Conservation (phyloP, 2,113 vertebrate genomes). For the Ciconia stormi region DNA sequence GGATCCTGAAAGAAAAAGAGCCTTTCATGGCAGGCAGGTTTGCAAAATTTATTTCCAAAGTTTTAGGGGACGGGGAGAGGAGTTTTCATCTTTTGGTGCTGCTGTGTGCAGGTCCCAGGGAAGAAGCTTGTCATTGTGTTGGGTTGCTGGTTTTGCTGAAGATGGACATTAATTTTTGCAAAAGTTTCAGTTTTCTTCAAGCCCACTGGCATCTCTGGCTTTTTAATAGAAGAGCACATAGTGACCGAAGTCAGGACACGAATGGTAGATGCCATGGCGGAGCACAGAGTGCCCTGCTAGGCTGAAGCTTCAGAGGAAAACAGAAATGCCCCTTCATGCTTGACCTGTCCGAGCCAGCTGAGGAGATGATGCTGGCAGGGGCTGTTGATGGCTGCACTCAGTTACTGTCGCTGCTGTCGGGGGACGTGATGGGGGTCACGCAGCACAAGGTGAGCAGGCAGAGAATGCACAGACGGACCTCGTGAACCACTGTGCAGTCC, state of each 20-base stretch:
- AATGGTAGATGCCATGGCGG: not conserved
- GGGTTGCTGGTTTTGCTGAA: not conserved
- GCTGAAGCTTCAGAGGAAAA: not conserved
- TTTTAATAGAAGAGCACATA: not conserved
- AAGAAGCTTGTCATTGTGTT: not conserved
- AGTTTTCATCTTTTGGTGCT: not conserved
- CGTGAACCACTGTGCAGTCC: accelerated
- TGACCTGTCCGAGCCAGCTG: not conserved
- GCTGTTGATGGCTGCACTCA: not conserved
- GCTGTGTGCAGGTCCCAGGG: not conserved
- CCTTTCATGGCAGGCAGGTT: not conserved
- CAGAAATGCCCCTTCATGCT: not conserved
- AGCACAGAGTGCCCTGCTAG: accelerated
- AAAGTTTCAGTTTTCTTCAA: not conserved
- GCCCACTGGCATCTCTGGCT: no score
- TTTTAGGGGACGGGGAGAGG: not conserved
- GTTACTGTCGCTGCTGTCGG: not conserved
- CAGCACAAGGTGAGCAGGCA: not conserved
- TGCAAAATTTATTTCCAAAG: not conserved
- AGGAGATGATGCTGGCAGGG: not conserved
- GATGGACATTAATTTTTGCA: not conserved
- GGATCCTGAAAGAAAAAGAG: not conserved
- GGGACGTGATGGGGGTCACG: no score
- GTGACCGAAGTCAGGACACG: not conserved
- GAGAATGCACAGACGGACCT: not conserved